A percentile compares a stretch with the other conserved stretches of the same genome.
phyloP scores from a whole-genome alignment of 37 sponge, comb jelly and placozoan species.

The Crambe crambe region DNA sequence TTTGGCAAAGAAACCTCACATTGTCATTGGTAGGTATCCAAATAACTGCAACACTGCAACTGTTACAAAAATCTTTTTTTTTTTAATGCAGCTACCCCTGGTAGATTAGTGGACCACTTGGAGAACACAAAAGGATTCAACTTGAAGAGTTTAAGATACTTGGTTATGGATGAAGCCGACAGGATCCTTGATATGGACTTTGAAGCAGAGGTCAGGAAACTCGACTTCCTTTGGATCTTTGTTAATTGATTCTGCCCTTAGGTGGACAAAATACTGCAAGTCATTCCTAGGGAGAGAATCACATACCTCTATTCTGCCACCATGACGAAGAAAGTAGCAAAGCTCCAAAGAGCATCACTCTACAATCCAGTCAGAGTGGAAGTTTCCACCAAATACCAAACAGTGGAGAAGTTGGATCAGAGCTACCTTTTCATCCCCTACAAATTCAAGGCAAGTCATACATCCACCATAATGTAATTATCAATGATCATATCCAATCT shows the following conservation, averaged over 20 bases:
- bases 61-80: neutral
- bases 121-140: slow-evolving; percentile 99
- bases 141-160: slow-evolving; percentile 78
- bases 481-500: too few species aligned
- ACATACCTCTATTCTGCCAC: slow-evolving; percentile 98
- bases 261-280: slow-evolving; percentile 95
- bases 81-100: slow-evolving; percentile 94
- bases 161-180: slow-evolving; percentile 99
- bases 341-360: slow-evolving; percentile 95
- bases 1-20: slow-evolving; percentile 95
- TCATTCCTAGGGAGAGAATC: slow-evolving; percentile 83
- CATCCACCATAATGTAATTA: too few species aligned
- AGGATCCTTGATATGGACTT: slow-evolving; percentile 99
- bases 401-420: slow-evolving; percentile 96
- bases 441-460: slow-evolving; percentile 94
- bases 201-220: slow-evolving; percentile 91
- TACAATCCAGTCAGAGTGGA: slow-evolving; percentile 94
- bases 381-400: slow-evolving; percentile 95
- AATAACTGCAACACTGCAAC: too few species aligned
- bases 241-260: neutral
- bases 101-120: slow-evolving; percentile 95
- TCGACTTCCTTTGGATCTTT: too few species aligned
- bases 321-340: slow-evolving; percentile 99
- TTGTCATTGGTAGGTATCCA: slow-evolving; percentile 83
- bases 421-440: slow-evolving; percentile 94